phyloP scores from a whole-genome alignment of 2,888 invertebrate genomes.

The Silvanus unidentatus region DNA sequence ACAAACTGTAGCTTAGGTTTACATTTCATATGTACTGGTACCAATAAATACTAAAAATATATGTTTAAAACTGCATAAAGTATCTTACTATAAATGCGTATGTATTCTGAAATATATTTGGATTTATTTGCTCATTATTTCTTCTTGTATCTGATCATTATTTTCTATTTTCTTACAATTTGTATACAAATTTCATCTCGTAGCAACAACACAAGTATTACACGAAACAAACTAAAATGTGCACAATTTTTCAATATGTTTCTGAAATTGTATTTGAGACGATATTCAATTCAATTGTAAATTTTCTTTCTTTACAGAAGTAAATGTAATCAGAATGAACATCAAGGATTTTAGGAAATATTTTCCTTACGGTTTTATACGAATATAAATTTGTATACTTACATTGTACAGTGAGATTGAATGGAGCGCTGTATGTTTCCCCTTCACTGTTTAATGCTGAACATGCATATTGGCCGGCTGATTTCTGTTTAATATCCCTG shows the following conservation, averaged over 20 bases:
- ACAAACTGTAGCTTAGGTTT: too few species aligned
- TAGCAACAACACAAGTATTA: background rate
- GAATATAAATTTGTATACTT: constrained; percentile 47
- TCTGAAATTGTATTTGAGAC: constrained; percentile 15
- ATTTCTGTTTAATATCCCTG: constrained; percentile 61
- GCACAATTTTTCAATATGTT: constrained; percentile 14
- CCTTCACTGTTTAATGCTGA: constrained; percentile 76
- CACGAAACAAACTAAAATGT: constrained; percentile 8
- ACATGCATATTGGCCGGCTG: constrained; percentile 74
- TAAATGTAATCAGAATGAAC: constrained; percentile 16
- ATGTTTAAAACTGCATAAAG: too few species aligned
- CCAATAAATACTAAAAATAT: too few species aligned
- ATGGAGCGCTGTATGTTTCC: constrained; percentile 68
- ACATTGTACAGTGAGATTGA: constrained; percentile 73
- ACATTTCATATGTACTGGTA: too few species aligned
- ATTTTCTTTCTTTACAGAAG: constrained; percentile 8
- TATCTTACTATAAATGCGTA: too few species aligned
- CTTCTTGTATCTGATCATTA: too few species aligned
- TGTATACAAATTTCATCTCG: too few species aligned
- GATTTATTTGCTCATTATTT: too few species aligned
- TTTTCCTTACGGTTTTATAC: background rate
- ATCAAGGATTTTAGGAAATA: background rate
- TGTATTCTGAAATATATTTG: too few species aligned
- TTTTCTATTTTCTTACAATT: too few species aligned
- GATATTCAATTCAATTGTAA: constrained; percentile 12